Evolutionary conservation across 1,140 invertebrate genomes (phyloP).

Genomic region (Micrasema minimum): DNA sequence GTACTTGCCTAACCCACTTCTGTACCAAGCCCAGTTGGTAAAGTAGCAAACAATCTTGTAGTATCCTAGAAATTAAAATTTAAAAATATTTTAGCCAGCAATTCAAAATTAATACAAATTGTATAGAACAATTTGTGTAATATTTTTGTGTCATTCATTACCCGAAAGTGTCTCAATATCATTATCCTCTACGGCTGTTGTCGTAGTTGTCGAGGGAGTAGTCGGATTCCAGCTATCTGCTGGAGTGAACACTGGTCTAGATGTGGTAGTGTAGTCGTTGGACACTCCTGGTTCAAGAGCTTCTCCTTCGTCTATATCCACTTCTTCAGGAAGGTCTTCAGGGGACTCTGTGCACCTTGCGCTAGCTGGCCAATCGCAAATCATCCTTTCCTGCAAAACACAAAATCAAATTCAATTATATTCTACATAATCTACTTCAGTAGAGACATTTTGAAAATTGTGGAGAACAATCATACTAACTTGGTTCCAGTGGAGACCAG

Average conservation of each 20-base stretch:
- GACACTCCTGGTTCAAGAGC: slow-evolving; percentile 23
- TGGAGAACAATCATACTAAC: too few species aligned
- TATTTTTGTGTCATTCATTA: slow-evolving; percentile 8
- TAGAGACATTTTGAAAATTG: too few species aligned
- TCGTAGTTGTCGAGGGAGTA: slow-evolving; percentile 43
- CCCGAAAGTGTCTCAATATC: slow-evolving; percentile 33
- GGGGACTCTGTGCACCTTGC: slow-evolving; percentile 70
- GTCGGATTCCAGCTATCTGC: slow-evolving; percentile 41
- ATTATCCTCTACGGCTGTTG: slow-evolving; percentile 24
- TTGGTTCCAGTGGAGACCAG: slow-evolving; percentile 81
- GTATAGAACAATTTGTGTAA: too few species aligned
- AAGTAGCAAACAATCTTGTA: slow-evolving; percentile 91
- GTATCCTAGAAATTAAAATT: slow-evolving; percentile 58
- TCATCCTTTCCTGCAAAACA: slow-evolving; percentile 59
- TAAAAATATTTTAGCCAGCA: not conserved
- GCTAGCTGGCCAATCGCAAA: slow-evolving; percentile 83
- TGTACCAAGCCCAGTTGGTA: slow-evolving; percentile 94
- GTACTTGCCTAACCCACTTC: slow-evolving; percentile 83
- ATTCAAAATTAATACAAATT: not conserved
- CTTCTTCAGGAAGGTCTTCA: slow-evolving; percentile 40
- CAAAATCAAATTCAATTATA: not conserved
- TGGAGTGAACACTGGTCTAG: slow-evolving; percentile 3
- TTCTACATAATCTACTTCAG: too few species aligned
- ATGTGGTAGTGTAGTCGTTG: not conserved
- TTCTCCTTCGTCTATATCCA: slow-evolving; percentile 4